These are phyloP conservation scores for Helleia helle DNA, from an alignment of 2,888 invertebrate genomes.

Conservation along the genomic window DNA sequence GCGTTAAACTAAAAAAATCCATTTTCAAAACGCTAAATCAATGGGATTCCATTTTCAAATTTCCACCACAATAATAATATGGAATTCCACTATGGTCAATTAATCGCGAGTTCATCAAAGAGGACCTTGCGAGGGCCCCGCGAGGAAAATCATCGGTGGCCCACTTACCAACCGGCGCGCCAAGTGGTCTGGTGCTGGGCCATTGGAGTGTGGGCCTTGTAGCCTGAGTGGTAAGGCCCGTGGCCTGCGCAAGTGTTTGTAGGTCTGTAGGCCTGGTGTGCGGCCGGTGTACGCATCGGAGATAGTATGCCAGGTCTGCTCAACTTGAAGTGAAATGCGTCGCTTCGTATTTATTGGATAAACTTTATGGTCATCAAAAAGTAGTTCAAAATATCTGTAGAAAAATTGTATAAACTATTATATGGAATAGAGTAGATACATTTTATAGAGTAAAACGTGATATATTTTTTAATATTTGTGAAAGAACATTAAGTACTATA, in stretches of 20 bases:
- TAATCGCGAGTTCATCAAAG: slow-evolving; percentile 16
- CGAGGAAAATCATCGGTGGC: slow-evolving; percentile 58
- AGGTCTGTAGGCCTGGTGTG: slow-evolving; percentile 69
- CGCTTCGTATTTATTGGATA: slow-evolving; percentile 34
- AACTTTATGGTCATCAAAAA: too few species aligned
- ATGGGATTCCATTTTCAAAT: too few species aligned
- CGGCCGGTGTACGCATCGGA: slow-evolving; percentile 56
- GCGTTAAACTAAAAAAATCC: too few species aligned
- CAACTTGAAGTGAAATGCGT: slow-evolving; percentile 61
- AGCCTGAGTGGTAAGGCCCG: slow-evolving; percentile 22
- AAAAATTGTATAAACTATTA: too few species aligned
- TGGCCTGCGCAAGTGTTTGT: slow-evolving; percentile 51
- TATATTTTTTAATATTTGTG: too few species aligned
- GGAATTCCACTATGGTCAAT: too few species aligned
- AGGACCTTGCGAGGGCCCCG: slow-evolving; percentile 49
- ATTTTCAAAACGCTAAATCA: too few species aligned
- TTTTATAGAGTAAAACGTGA: too few species aligned
- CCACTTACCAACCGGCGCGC: slow-evolving; percentile 48
- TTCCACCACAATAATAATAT: too few species aligned
- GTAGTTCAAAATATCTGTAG: too few species aligned
- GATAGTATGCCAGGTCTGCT: slow-evolving; percentile 50
- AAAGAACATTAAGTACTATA: too few species aligned
- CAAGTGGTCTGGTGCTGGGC: slow-evolving; percentile 22
- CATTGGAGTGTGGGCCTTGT: slow-evolving; percentile 32
- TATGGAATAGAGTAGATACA: too few species aligned